These are phyloP conservation scores for Astropecten irregularis DNA, from an alignment of 53 echinoderm and acorn worm genomes.

Conservation along the genomic window DNA sequence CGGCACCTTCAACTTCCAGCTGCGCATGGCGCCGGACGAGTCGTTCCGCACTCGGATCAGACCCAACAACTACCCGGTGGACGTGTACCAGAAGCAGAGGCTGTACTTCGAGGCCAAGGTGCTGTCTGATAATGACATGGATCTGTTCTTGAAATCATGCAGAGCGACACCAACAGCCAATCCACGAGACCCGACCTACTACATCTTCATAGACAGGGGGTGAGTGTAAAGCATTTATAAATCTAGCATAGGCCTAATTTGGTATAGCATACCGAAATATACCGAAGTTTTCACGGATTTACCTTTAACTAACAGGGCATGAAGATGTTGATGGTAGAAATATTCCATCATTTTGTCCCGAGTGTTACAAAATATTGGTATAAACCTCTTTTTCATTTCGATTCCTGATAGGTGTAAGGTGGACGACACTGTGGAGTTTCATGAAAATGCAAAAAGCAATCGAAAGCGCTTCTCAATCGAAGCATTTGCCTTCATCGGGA, in stretches of 20 bases:
- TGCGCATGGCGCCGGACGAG: conserved; percentile 62
- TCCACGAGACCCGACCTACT: conserved; percentile 56
- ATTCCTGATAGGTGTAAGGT: conserved; percentile 49
- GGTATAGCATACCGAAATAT: no score
- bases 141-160: conserved; percentile 61
- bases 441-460: neutral
- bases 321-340: no score
- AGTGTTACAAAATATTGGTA: no score
- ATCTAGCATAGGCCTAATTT: neutral
- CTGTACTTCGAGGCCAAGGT: conserved; percentile 71
- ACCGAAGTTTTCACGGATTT: no score
- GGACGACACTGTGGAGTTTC: conserved; percentile 58
- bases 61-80: conserved; percentile 53
- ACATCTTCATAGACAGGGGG: conserved; percentile 67
- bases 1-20: conserved; percentile 65
- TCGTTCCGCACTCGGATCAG: conserved; percentile 14
- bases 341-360: no score
- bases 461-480: conserved; percentile 68
- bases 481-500: conserved; percentile 65
- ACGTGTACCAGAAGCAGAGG: conserved; percentile 56
- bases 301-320: no score
- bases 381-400: no score
- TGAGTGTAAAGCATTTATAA: neutral
- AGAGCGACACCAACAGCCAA: conserved; percentile 77
- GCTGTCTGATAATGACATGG: conserved; percentile 13